Conservation (phyloP, 2,113 vertebrate genomes). For the Tetraodon nigroviridis region DNA sequence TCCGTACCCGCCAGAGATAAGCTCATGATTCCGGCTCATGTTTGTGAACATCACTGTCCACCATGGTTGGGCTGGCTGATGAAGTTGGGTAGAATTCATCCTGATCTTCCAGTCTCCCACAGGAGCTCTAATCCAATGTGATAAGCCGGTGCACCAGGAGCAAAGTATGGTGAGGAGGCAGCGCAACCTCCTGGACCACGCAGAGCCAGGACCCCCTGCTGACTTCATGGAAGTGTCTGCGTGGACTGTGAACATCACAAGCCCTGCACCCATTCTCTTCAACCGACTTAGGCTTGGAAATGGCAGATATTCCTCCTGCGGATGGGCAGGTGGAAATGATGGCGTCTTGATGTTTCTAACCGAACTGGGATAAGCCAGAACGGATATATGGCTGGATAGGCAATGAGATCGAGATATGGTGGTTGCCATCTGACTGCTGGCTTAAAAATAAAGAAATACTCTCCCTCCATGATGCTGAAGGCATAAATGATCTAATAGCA, state of each 20-base stretch:
- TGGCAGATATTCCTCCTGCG: constrained; percentile 59
- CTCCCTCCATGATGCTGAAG: constrained; percentile 57
- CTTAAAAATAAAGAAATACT: constrained; percentile 58
- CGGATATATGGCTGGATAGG: constrained; percentile 66
- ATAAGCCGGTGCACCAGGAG: constrained; percentile 58
- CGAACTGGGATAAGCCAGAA: constrained; percentile 66
- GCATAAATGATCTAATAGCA: constrained; percentile 52
- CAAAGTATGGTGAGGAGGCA: constrained; percentile 41
- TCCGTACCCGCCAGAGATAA: constrained; percentile 29
- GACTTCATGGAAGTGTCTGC: constrained; percentile 51
- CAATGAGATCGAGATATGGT: constrained; percentile 64
- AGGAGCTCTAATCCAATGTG: constrained; percentile 61
- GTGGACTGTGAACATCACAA: constrained; percentile 66
- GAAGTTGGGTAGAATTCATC: constrained; percentile 56
- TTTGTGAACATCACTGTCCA: constrained; percentile 15
- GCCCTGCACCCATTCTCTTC: constrained; percentile 46
- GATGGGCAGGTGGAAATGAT: constrained; percentile 57
- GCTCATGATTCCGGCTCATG: constrained; percentile 8
- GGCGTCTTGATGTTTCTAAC: constrained; percentile 67
- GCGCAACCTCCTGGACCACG: constrained; percentile 48
- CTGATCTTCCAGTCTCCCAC: constrained; percentile 45
- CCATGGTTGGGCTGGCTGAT: constrained; percentile 28
- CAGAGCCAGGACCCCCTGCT: constrained; percentile 51
- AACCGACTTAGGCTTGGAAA: constrained; percentile 54
- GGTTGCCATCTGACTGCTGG: constrained; percentile 57